phyloP scores from a whole-genome alignment of 2,797 vertebrate genomes.

The Myoxocephalus aenaeus region DNA sequence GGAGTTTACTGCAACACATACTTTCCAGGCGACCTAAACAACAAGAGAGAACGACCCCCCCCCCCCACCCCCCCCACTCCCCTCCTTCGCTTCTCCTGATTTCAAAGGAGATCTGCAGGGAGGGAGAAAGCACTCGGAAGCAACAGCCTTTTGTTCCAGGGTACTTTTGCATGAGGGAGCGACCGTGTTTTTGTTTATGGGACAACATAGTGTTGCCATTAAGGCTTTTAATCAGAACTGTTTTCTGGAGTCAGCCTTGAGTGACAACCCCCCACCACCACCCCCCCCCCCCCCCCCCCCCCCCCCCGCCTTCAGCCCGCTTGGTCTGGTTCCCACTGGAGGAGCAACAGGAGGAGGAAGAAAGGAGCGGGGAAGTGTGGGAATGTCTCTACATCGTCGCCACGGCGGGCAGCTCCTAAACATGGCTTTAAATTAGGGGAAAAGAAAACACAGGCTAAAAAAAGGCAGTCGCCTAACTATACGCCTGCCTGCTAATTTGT shows the following conservation, averaged over 20 bases:
- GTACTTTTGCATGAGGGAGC: constrained; percentile 56
- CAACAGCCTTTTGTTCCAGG: constrained; percentile 64
- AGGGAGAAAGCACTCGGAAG: constrained; percentile 70
- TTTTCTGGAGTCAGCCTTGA: constrained; percentile 64
- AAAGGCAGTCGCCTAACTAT: constrained; percentile 70
- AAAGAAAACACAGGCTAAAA: constrained; percentile 81
- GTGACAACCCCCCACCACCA: constrained; percentile 33
- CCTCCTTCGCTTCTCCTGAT: constrained; percentile 52
- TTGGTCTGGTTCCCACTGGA: constrained; percentile 59
- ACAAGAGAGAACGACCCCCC: constrained; percentile 41
- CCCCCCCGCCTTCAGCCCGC: not conserved
- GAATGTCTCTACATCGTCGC: constrained; percentile 76
- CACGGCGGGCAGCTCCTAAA: constrained; percentile 73
- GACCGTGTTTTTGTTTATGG: constrained; percentile 66
- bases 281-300: not conserved
- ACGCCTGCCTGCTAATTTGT: constrained; percentile 81
- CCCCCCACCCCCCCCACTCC: not conserved
- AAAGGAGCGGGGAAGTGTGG: constrained; percentile 72
- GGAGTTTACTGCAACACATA: constrained; percentile 76
- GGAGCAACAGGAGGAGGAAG: constrained; percentile 69
- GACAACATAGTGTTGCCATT: constrained; percentile 73
- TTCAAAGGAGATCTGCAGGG: constrained; percentile 67
- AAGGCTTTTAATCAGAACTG: constrained; percentile 76
- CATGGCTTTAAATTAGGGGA: constrained; percentile 83
- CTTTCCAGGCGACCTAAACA: constrained; percentile 77